Conservation (phyloP, 1,140 invertebrate species). For the Bombus balteatus region DNA sequence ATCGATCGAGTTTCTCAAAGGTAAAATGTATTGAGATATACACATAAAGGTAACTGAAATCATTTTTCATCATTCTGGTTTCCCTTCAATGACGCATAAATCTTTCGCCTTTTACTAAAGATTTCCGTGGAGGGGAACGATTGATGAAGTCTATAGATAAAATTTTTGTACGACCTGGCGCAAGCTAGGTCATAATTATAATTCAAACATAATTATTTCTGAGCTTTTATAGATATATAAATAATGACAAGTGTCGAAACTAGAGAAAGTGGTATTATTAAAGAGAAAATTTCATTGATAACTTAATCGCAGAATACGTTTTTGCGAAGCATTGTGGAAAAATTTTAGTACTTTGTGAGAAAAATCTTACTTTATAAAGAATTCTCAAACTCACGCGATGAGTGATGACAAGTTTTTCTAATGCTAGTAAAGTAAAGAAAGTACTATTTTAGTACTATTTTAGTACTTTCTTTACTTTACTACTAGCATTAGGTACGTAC, state of each 20-base stretch:
- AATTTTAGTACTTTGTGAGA: accelerated
- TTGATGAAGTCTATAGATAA: constrained; percentile 53
- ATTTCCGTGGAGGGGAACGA: constrained; percentile 71
- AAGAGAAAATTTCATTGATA: too few relatives aligned
- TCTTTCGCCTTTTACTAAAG: constrained; percentile 73
- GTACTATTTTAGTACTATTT: too few relatives aligned
- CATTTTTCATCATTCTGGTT: constrained; percentile 39
- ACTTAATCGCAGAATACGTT: too few relatives aligned
- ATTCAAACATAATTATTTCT: neutral
- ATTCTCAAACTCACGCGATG: too few relatives aligned
- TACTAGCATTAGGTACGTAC: too few relatives aligned
- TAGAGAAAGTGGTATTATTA: accelerated
- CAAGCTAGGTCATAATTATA: constrained; percentile 42
- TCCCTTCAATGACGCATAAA: constrained; percentile 69
- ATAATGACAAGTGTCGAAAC: accelerated
- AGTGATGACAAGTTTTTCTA: too few relatives aligned
- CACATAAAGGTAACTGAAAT: neutral
- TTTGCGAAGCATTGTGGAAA: too few relatives aligned
- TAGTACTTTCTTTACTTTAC: too few relatives aligned
- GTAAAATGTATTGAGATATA: neutral
- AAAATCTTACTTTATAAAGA: too few relatives aligned
- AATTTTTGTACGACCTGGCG: constrained; percentile 54
- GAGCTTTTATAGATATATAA: accelerated
- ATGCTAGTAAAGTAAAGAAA: too few relatives aligned
- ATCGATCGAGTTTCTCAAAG: neutral